A percentile compares a stretch with the other conserved stretches of the same genome.
Conservation (phyloP, 2,797 vertebrate genomes). For the Ctenopoma multispine region DNA sequence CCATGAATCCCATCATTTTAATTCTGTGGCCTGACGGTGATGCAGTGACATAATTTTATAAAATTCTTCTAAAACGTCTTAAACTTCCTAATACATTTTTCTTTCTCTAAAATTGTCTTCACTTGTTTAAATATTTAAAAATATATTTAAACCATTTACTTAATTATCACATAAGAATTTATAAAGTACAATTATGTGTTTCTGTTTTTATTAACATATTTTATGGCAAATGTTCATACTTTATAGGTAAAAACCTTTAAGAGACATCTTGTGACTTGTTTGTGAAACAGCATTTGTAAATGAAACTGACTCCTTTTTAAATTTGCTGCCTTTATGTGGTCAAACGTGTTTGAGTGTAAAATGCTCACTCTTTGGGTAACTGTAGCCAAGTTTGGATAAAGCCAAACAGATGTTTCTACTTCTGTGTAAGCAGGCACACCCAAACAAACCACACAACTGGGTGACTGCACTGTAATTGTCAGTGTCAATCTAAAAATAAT, state of each 20-base stretch:
- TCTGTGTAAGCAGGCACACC: slow-evolving; percentile 80
- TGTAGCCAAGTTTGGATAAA: slow-evolving; percentile 64
- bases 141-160: neutral
- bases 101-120: neutral
- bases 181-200: neutral
- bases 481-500: slow-evolving; percentile 77
- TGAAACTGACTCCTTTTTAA: slow-evolving; percentile 46
- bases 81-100: neutral
- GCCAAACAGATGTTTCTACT: slow-evolving; percentile 84
- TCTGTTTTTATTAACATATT: neutral
- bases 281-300: slow-evolving; percentile 46
- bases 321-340: slow-evolving; percentile 80
- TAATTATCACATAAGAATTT: neutral
- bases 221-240: neutral
- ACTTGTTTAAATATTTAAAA: neutral
- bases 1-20: neutral
- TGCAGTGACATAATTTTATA: neutral
- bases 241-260: neutral
- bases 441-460: slow-evolving; percentile 78
- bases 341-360: slow-evolving; percentile 65
- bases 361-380: slow-evolving; percentile 51
- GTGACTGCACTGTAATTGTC: slow-evolving; percentile 79
- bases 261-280: slow-evolving; percentile 27
- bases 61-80: neutral
- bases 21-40: neutral